These are phyloP conservation scores for Parasteatoda tepidariorum DNA, from an alignment of 1,140 invertebrate species.

Conservation along the genomic window DNA sequence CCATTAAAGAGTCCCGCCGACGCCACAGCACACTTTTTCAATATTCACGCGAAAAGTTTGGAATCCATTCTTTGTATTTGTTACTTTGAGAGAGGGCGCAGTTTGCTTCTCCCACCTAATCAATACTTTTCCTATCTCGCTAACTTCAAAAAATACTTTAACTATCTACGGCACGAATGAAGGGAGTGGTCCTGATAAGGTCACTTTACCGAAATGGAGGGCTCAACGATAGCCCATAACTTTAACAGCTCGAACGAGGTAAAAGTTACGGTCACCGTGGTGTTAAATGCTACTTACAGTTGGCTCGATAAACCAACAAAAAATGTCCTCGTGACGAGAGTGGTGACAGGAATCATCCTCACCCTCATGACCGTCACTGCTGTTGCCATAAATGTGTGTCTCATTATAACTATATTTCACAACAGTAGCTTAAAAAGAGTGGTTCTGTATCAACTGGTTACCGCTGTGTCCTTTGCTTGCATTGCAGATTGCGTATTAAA, in stretches of 20 bases:
- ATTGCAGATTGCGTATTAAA: slow-evolving; percentile 28
- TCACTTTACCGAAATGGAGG: background rate
- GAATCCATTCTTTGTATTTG: no score
- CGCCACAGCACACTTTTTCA: no score
- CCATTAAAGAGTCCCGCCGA: no score
- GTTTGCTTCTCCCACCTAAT: background rate
- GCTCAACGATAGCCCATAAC: background rate
- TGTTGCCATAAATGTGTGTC: background rate
- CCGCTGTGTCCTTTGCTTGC: slow-evolving; percentile 5
- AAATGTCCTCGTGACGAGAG: background rate
- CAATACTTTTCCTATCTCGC: background rate
- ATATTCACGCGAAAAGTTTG: no score
- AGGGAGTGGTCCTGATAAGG: background rate
- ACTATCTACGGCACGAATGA: background rate
- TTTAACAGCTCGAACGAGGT: slow-evolving; percentile 9
- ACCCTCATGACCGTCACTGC: slow-evolving; percentile 2
- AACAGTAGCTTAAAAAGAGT: slow-evolving; percentile 41
- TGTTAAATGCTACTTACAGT: slow-evolving; percentile 38
- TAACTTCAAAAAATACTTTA: background rate
- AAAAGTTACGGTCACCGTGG: slow-evolving; percentile 39
- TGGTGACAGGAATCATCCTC: background rate
- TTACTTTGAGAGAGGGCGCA: slow-evolving; percentile 42
- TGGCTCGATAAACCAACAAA: slow-evolving; percentile 37
- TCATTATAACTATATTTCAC: slow-evolving; percentile 15
- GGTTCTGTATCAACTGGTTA: slow-evolving; percentile 20